Evolutionary conservation across 2,888 invertebrate genomes (phyloP).

Genomic region (Hedya salicella): DNA sequence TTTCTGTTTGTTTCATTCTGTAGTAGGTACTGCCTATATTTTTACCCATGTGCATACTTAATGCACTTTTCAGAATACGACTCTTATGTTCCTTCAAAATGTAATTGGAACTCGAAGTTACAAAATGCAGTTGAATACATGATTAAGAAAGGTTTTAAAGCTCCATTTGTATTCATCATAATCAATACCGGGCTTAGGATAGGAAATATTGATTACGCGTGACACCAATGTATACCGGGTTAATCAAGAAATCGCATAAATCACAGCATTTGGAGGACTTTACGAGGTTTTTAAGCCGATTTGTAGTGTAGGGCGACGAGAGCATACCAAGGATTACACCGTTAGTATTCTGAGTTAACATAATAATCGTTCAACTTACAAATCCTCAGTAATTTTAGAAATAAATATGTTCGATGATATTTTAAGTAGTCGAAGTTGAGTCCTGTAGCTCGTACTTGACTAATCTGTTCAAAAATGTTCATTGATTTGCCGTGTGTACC

Average conservation of each 20-base stretch:
- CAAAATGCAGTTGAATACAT: too few relatives aligned
- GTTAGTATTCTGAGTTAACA: slow-evolving; percentile 13
- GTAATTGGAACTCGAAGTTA: too few relatives aligned
- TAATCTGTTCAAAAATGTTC: too few relatives aligned
- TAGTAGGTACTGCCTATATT: too few relatives aligned
- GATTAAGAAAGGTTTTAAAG: not conserved
- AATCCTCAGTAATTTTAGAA: slow-evolving; percentile 4
- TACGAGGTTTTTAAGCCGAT: slow-evolving; percentile 41
- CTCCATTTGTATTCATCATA: slow-evolving; percentile 19
- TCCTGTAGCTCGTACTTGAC: too few relatives aligned
- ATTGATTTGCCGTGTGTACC: too few relatives aligned
- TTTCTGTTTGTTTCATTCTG: too few relatives aligned
- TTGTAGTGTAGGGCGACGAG: slow-evolving; percentile 27
- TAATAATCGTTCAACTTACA: slow-evolving; percentile 6
- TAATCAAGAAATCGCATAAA: slow-evolving; percentile 39
- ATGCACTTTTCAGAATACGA: too few relatives aligned
- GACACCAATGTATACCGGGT: slow-evolving; percentile 17
- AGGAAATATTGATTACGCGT: slow-evolving; percentile 16
- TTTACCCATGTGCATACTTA: too few relatives aligned
- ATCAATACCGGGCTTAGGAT: slow-evolving; percentile 1
- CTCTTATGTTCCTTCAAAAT: too few relatives aligned
- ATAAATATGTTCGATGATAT: not conserved
- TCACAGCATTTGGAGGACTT: slow-evolving; percentile 34
- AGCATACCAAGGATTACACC: not conserved
- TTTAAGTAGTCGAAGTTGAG: too few relatives aligned